A percentile compares a stretch with the other conserved stretches of the same genome.
Conservation (phyloP, 2,888 invertebrate species). For the Embidobia sp. region DNA sequence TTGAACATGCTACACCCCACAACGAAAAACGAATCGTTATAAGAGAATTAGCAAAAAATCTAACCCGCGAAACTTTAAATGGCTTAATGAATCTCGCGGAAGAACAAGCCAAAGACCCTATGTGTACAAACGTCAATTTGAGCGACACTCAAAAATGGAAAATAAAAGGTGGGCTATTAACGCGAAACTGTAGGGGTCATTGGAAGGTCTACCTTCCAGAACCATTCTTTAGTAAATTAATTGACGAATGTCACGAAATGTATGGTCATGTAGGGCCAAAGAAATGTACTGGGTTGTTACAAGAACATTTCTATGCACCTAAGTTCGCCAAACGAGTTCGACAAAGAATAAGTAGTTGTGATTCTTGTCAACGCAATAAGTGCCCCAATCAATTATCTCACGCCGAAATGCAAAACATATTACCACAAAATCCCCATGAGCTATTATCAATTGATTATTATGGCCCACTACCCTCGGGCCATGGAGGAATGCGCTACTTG, state of each 20-base stretch:
- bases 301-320: constrained; percentile 23
- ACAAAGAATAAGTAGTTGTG: constrained; percentile 10
- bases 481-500: constrained; percentile 29
- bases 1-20: too few species aligned
- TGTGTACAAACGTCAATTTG: too few species aligned
- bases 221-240: not conserved
- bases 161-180: too few species aligned
- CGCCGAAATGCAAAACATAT: constrained; percentile 23
- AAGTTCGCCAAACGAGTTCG: constrained; percentile 1
- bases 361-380: constrained; percentile 53
- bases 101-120: too few species aligned
- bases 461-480: constrained; percentile 26
- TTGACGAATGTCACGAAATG: constrained; percentile 15
- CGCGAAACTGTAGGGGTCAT: too few species aligned
- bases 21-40: too few species aligned
- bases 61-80: too few species aligned
- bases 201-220: too few species aligned
- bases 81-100: too few species aligned
- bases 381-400: not conserved
- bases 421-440: constrained; percentile 13
- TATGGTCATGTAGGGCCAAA: constrained; percentile 38
- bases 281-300: constrained; percentile 25
- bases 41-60: too few species aligned
- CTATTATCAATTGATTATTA: constrained; percentile 25
- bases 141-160: too few species aligned